Percentiles rank a stretch among this genome's conserved stretches.
Conservation (phyloP, 2,113 vertebrate species). For the Dolichotis patagonum region DNA sequence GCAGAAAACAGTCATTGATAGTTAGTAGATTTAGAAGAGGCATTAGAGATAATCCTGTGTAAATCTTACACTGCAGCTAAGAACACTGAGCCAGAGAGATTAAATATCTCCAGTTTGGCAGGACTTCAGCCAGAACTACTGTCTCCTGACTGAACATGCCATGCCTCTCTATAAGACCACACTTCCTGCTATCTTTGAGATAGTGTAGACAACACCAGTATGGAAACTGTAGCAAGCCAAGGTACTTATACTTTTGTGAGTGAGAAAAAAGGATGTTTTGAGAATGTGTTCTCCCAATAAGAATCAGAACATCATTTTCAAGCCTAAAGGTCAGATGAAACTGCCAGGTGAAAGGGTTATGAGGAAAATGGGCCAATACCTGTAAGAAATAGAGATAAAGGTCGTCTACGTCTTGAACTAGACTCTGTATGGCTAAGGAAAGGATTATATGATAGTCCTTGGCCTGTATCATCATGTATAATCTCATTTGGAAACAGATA, state of each 20-base stretch:
- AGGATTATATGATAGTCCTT: not conserved
- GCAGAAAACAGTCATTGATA: not conserved
- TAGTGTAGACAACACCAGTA: not conserved
- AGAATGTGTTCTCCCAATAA: not conserved
- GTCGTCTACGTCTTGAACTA: not conserved
- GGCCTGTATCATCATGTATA: not conserved
- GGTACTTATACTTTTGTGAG: not conserved
- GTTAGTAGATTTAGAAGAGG: not conserved
- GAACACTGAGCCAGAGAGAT: not conserved
- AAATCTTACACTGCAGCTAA: not conserved
- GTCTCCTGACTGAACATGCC: not conserved
- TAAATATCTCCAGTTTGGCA: not conserved
- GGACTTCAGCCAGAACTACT: not conserved
- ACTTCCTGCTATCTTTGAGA: not conserved
- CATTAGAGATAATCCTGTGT: not conserved
- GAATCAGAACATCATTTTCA: not conserved
- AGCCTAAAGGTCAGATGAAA: not conserved
- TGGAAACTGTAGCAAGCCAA: not conserved
- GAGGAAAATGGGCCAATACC: not conserved
- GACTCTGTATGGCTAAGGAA: not conserved
- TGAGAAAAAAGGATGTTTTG: not conserved
- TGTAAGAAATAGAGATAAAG: not conserved
- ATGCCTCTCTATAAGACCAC: not conserved
- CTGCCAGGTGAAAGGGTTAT: not conserved
- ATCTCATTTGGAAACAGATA: not conserved